Conservation (phyloP, 2,888 invertebrate species). For the Caenorhabditis becei region DNA sequence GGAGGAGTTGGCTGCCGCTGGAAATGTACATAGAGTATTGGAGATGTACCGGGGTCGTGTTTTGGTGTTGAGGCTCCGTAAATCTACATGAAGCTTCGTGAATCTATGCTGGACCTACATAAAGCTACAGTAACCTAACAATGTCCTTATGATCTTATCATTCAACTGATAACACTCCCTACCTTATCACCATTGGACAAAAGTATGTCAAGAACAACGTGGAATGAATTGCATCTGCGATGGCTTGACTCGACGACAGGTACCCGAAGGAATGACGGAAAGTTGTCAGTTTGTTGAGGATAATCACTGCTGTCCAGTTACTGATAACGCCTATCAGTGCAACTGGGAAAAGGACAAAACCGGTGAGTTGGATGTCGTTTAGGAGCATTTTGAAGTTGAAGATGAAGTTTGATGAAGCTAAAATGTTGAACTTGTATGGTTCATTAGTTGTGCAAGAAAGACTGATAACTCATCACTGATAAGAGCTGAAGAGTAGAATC, state of each 20-base stretch:
- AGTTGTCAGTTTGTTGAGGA: slow-evolving; percentile 28
- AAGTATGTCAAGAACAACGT: slow-evolving; percentile 29
- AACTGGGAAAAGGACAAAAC: slow-evolving; percentile 32
- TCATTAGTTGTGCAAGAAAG: too few relatives aligned
- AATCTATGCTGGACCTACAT: too few relatives aligned
- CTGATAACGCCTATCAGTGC: slow-evolving; percentile 16
- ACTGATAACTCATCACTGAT: too few relatives aligned
- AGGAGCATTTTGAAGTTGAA: slow-evolving; percentile 16
- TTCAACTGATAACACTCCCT: background rate
- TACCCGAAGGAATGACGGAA: slow-evolving; percentile 34
- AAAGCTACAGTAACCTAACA: too few relatives aligned
- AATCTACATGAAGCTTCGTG: background rate
- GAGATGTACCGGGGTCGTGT: too few relatives aligned
- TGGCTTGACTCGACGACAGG: slow-evolving; percentile 35
- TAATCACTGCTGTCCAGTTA: slow-evolving; percentile 28
- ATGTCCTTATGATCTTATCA: background rate
- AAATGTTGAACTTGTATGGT: too few relatives aligned
- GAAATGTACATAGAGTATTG: too few relatives aligned
- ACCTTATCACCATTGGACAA: slow-evolving; percentile 47
- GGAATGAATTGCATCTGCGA: slow-evolving; percentile 39
- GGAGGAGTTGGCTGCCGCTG: slow-evolving; percentile 29
- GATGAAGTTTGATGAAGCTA: too few relatives aligned
- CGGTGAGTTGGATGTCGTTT: slow-evolving; percentile 51
- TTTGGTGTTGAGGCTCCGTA: too few relatives aligned
- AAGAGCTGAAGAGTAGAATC: too few relatives aligned